Conservation (phyloP, 2,888 invertebrate species). For the Eupelmus urozonus region DNA sequence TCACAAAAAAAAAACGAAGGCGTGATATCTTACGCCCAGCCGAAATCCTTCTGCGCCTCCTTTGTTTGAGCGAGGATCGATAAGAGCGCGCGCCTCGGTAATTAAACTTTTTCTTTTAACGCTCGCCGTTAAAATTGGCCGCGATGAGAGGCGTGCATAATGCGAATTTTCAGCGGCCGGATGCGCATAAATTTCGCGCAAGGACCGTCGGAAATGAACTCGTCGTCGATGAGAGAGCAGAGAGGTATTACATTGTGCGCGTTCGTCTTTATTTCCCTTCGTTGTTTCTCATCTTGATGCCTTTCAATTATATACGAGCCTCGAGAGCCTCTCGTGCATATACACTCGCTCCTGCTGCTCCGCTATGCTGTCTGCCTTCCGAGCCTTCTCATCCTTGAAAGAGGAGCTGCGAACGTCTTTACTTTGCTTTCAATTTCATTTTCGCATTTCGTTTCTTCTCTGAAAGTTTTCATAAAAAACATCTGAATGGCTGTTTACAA, state of each 20-base stretch:
- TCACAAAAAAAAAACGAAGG: neutral
- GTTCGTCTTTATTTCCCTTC: constrained; percentile 29
- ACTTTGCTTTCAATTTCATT: neutral
- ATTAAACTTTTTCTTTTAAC: constrained; percentile 43
- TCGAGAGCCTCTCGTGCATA: neutral
- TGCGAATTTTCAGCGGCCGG: constrained; percentile 36
- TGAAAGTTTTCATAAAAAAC: too few species aligned
- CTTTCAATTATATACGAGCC: neutral
- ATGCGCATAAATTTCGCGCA: constrained; percentile 59
- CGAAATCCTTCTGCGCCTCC: neutral
- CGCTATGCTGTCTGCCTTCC: neutral
- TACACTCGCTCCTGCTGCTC: neutral
- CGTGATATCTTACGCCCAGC: neutral
- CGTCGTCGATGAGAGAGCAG: constrained; percentile 22
- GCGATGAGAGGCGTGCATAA: neutral
- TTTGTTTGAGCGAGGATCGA: neutral
- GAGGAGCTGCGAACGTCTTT: neutral
- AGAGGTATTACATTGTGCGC: constrained; percentile 8
- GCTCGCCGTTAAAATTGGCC: constrained; percentile 32
- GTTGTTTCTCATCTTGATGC: constrained; percentile 40
- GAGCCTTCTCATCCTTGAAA: constrained; percentile 26
- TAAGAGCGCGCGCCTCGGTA: neutral
- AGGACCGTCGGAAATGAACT: constrained; percentile 53
- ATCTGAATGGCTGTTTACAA: too few species aligned
- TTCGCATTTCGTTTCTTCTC: neutral